These are phyloP conservation scores for Nothobranchius furzeri DNA, from an alignment of 2,113 vertebrate genomes.

Conservation along the genomic window DNA sequence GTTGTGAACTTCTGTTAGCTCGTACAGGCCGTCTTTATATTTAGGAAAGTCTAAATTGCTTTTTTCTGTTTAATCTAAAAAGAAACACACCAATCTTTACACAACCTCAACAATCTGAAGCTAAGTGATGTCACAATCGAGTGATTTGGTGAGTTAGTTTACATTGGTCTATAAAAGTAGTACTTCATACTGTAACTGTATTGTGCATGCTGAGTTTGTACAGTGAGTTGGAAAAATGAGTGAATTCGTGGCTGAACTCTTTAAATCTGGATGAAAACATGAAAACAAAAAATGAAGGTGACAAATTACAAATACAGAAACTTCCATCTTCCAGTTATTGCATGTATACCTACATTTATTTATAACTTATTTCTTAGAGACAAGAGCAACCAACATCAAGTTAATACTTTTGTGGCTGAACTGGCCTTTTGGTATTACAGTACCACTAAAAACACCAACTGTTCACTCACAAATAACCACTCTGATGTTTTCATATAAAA, in stretches of 20 bases:
- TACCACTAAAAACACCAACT: constrained; percentile 1
- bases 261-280: background rate
- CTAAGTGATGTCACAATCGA: background rate
- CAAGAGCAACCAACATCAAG: constrained; percentile 6
- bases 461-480: background rate
- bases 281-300: background rate
- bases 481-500: constrained; percentile 2
- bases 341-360: background rate
- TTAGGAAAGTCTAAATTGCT: no score
- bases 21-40: no score
- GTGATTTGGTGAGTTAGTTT: background rate
- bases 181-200: constrained; percentile 1
- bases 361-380: constrained; percentile 3
- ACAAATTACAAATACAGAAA: background rate
- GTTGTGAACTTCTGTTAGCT: no score
- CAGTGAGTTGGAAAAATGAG: background rate
- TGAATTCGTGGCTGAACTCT: background rate
- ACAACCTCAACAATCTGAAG: background rate
- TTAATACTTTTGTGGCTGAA: constrained; percentile 7
- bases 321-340: background rate
- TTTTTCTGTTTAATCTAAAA: background rate
- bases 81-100: background rate
- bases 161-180: background rate
- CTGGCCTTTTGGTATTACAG: constrained; percentile 25
- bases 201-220: background rate